Evolutionary conservation across 1,140 invertebrate genomes (phyloP), one percentile per base, ranked within the genome.

Genomic region (Neotoxoptera formosana): DNA sequence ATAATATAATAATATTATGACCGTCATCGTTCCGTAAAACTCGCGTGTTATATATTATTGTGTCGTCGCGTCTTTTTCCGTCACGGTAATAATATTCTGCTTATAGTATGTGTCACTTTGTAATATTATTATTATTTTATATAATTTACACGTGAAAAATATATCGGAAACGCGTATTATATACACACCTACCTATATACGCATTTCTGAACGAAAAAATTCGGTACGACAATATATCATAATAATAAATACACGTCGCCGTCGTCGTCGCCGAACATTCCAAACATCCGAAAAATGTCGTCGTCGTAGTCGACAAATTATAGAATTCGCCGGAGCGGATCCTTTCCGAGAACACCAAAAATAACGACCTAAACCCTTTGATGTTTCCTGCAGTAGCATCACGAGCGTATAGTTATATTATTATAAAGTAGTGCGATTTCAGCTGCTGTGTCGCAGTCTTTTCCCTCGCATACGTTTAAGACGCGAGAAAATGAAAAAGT

Each of bases 321-420:
- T 76, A 36, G 20, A 91, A 91, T 6, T 81, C 90, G 30, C 2
- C 60, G 60, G 20, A 91, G 90, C 90, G 45, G n/a, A 36, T 47
- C 53, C 23, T 41, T 41, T 41, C 89, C 56, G 11, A 67, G 56
- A 91, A 91, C 56, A 45, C 60, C 56, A 41, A 67, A 67, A 67
- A 91, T 91, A 81, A 47, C 41, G 90, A 81, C 45, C 90, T 47
- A 91, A 91, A 91, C 90, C 90, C 90, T 91, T 91, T 91, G 90
- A 91, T 53, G 60, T 81, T 48, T 81, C 2, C 67, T 41, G 41
- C 41, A 53, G n/a, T 7, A 21, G 23, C n/a, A n/a, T n/a, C n/a
- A n/a, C n/a, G 84, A 48, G 17, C 25, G 20, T 4, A 4, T 41
- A 41, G 41, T 4, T 41, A 17, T 3, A 11, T 21, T 3, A 11